These are phyloP conservation scores for Tupiocoris notatus DNA, from an alignment of 2,888 invertebrate species.

Conservation along the genomic window DNA sequence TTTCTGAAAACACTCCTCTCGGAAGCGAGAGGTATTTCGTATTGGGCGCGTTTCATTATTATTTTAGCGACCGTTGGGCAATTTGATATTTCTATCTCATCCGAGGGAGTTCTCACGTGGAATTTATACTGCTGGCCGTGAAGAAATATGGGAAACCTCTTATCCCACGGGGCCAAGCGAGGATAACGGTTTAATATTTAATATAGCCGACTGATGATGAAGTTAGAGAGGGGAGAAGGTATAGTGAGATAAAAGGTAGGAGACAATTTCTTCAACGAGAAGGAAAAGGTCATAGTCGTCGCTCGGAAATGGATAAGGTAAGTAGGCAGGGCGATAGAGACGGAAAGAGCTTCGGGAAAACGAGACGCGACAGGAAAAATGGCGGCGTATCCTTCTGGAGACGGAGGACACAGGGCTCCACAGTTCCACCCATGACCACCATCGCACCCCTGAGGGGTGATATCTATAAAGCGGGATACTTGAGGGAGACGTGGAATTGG, in stretches of 20 bases:
- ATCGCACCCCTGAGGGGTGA: not conserved
- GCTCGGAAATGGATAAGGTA: not conserved
- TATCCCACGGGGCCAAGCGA: not conserved
- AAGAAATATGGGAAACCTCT: not conserved
- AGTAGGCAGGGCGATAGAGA: not conserved
- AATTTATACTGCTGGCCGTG: not conserved
- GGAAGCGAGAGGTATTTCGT: no score
- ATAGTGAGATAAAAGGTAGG: not conserved
- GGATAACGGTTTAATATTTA: not conserved
- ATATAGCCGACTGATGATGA: not conserved
- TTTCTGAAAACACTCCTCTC: no score
- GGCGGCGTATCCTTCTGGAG: not conserved
- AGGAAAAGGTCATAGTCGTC: not conserved
- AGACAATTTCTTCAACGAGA: not conserved
- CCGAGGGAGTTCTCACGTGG: not conserved
- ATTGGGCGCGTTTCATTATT: not conserved
- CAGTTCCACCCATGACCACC: not conserved
- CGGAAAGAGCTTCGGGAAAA: not conserved
- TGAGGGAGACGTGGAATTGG: constrained; percentile 14
- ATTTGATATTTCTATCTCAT: not conserved
- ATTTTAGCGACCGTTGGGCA: not conserved
- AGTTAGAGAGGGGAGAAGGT: not conserved
- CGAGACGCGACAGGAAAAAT: not conserved
- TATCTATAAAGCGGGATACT: constrained; percentile 27
- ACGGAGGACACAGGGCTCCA: not conserved